Evolutionary conservation across 2,888 invertebrate genomes (phyloP).

Genomic region (Acronicta alni): DNA sequence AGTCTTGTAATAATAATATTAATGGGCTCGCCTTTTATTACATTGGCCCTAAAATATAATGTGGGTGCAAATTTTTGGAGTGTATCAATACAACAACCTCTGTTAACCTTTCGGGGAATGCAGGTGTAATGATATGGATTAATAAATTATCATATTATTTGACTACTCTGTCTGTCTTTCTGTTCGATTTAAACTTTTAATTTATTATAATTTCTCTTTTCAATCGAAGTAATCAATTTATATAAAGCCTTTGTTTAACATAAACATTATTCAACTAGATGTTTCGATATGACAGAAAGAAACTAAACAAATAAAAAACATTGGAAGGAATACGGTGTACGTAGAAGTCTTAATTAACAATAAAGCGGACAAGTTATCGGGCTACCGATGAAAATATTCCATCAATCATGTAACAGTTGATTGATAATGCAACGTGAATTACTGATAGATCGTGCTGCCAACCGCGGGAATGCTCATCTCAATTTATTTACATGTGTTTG

Average conservation of each 20-base stretch:
- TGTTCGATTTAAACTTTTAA: too few species aligned
- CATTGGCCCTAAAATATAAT: too few species aligned
- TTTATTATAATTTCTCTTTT: not conserved
- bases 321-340: conserved; percentile 62
- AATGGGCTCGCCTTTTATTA: too few species aligned
- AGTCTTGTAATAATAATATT: too few species aligned
- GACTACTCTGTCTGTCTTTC: too few species aligned
- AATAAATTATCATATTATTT: too few species aligned
- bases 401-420: conserved; percentile 86
- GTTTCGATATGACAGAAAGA: conserved; percentile 24
- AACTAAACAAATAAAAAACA: conserved; percentile 22
- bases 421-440: conserved; percentile 88
- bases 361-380: conserved; percentile 84
- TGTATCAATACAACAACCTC: too few species aligned
- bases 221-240: not conserved
- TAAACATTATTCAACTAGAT: conserved; percentile 31
- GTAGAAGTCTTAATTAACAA: conserved; percentile 86
- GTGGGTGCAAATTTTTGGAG: too few species aligned
- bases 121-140: too few species aligned
- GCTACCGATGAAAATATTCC: conserved; percentile 87
- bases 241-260: conserved; percentile 18
- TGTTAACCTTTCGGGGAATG: too few species aligned
- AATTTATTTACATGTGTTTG: conserved; percentile 88
- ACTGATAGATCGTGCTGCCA: conserved; percentile 87
- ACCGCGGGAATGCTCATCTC: conserved; percentile 82